Conservation (phyloP, 2,797 vertebrate species). For the Lophotriccus pileatus region DNA sequence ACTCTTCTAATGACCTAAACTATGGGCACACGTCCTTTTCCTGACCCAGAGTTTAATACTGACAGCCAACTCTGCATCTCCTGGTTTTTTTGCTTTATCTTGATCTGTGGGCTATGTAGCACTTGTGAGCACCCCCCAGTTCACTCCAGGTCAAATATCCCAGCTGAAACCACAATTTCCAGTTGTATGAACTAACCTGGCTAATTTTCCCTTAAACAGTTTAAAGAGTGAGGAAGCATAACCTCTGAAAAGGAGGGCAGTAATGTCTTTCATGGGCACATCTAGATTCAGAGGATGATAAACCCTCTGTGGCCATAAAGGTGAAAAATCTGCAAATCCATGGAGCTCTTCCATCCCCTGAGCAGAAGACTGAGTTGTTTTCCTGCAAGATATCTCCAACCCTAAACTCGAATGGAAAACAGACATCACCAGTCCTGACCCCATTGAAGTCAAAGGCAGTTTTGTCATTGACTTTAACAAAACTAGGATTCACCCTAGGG, state of each 20-base stretch:
- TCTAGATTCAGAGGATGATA: neutral
- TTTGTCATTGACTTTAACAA: slow-evolving; percentile 54
- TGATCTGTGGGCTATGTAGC: neutral
- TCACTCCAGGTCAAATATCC: neutral
- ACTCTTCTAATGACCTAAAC: neutral
- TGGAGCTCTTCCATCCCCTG: neutral
- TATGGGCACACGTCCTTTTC: neutral
- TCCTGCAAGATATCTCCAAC: neutral
- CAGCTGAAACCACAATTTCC: neutral
- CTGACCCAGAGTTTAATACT: neutral
- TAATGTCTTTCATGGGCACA: neutral
- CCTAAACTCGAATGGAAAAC: neutral
- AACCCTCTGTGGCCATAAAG: neutral
- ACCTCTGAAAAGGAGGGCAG: neutral
- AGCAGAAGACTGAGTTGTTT: neutral
- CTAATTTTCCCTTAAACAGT: neutral
- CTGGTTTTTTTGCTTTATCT: neutral
- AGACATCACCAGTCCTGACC: slow-evolving; percentile 11
- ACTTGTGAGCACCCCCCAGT: neutral
- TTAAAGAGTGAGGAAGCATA: neutral
- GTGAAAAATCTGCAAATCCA: neutral
- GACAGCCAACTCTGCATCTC: neutral
- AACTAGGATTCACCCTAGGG: slow-evolving; percentile 57
- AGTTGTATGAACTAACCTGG: neutral
- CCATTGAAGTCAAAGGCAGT: slow-evolving; percentile 27